Evolutionary conservation across 2,113 vertebrate genomes (phyloP), one percentile per base, ranked within the genome.

Genomic region (Eulemur macaco): DNA sequence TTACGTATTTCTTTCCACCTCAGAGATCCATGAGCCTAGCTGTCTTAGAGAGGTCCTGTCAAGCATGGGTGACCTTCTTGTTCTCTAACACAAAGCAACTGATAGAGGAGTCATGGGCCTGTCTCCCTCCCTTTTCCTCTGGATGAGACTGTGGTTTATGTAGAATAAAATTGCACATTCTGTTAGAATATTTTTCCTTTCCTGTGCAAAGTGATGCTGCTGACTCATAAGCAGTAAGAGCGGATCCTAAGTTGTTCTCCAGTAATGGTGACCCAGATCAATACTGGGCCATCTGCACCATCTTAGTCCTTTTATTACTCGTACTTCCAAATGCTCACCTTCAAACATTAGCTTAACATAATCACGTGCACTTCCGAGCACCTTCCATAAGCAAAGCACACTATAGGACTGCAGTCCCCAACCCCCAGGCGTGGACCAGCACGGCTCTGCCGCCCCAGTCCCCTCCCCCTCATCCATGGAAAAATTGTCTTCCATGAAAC

Each of bases 1-100:
- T 94, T 25, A 81, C 50, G 95, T 66, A 81, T 88, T 17, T 74
- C n/a, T 54, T 96, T 94, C 81, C 54, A 77, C 17, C 47, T 66
- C 93, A 94, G 52, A 90, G 58, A 80, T 90, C n/a, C n/a, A 25
- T 64, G 39, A 83, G 29, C 50, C 83, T 78, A 23, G 78, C 29
- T 58, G 8, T 83, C 86, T 86, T 71, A 25, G 60, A 83, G 54
- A 89, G 63, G 45, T 81, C 47, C 34, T n/a, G 29, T 80, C 87
- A 92, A 29, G 6, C 39, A 54, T 37, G 47, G 78, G 21, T 50
- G 50, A 84, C 14, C 50, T 85, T 77, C 58, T 87, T 80, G 58
- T 77, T 89, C 82, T 92, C 86, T 29, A 92, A 84, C 12, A 80
- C 80, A 89, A 78, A 47, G 27, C 66, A 95, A 73, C 60, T 7